phyloP scores from a whole-genome alignment of 2,888 invertebrate genomes.

The Chaetogeoica ovagalla region DNA sequence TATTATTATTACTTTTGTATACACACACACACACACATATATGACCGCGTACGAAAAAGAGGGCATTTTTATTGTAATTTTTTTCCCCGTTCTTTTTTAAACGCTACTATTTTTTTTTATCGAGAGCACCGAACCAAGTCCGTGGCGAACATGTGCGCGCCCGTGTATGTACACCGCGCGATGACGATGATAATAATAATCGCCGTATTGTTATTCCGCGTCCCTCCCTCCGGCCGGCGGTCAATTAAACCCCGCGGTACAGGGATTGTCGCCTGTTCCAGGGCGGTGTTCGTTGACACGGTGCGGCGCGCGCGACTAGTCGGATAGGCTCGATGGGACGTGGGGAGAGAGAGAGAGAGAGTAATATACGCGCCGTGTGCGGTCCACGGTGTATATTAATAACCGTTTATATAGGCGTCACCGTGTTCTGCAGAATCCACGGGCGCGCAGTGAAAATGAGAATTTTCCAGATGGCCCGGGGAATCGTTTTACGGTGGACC shows the following conservation, averaged over 20 bases:
- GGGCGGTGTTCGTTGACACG: conserved; percentile 9
- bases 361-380: no score
- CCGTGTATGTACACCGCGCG: conserved; percentile 17
- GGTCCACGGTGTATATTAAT: no score
- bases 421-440: no score
- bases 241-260: conserved; percentile 40
- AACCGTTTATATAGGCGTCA: no score
- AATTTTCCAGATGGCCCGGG: no score
- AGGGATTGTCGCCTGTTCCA: neutral
- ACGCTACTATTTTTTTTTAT: neutral
- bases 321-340: neutral
- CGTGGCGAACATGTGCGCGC: conserved; percentile 50
- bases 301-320: neutral
- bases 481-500: no score
- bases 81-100: neutral
- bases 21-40: no score
- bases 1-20: neutral
- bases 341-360: no score
- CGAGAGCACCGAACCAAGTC: conserved; percentile 34
- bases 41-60: neutral
- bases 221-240: conserved; percentile 15
- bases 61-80: conserved; percentile 3
- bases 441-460: no score
- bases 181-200: neutral
- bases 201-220: conserved; percentile 23